These are phyloP conservation scores for Gavia stellata DNA, from an alignment of 2,113 vertebrate species.

Conservation along the genomic window DNA sequence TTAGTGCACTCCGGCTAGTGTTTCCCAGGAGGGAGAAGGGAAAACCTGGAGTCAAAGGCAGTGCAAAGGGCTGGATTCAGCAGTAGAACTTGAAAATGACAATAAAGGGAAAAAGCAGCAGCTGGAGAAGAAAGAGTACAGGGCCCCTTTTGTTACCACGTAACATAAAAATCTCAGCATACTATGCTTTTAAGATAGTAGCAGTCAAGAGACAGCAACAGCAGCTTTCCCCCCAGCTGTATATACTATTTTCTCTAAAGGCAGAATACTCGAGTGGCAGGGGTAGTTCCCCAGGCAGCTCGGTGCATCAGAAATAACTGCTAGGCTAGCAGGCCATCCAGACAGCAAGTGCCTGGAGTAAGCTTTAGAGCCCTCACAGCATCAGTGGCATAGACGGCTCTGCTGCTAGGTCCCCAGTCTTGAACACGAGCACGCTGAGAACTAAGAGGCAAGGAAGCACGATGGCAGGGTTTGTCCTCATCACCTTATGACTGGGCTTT, in stretches of 20 bases:
- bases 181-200: not conserved
- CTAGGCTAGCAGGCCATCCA: not conserved
- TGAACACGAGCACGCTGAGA: not conserved
- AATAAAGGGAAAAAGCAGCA: not conserved
- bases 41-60: conserved; percentile 34
- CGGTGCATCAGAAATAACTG: not conserved
- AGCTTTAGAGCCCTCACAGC: not conserved
- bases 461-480: not conserved
- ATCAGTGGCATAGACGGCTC: accelerated
- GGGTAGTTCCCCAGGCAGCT: not conserved
- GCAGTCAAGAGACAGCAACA: not conserved
- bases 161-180: not conserved
- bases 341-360: not conserved
- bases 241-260: not conserved
- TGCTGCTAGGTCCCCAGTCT: not conserved
- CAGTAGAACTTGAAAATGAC: not conserved
- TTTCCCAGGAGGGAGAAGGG: not conserved
- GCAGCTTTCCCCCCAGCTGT: not conserved
- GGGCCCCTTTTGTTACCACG: not conserved
- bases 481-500: not conserved
- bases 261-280: not conserved
- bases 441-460: not conserved
- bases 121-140: not conserved
- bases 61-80: conserved; percentile 18
- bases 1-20: not conserved